Conservation (phyloP, 1,140 invertebrate species). For the Agraylea sexmaculata region DNA sequence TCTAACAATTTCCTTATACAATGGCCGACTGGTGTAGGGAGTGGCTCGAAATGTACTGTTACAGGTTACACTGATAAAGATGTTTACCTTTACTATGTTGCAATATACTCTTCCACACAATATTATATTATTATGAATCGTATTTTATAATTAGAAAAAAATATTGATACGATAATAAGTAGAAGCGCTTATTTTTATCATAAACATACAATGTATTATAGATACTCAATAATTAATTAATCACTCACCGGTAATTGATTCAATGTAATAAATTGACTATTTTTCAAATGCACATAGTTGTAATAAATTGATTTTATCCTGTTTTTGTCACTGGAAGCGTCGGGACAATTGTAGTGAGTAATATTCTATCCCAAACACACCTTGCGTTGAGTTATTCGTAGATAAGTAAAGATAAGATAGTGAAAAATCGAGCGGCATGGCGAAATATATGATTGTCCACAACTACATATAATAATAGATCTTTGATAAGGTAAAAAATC, state of each 20-base stretch:
- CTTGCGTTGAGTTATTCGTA: conserved; percentile 4
- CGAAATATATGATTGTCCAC: background rate
- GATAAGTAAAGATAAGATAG: background rate
- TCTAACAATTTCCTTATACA: background rate
- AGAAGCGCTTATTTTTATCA: too few species aligned
- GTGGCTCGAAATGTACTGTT: background rate
- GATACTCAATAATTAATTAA: too few species aligned
- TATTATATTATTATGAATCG: too few species aligned
- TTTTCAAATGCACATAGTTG: background rate
- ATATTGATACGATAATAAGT: too few species aligned
- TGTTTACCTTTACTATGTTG: background rate
- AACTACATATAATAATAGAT: background rate
- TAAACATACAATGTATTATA: too few species aligned
- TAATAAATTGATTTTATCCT: conserved; percentile 1
- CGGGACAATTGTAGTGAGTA: background rate
- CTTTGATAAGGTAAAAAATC: background rate
- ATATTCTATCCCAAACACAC: background rate
- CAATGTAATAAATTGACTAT: too few species aligned
- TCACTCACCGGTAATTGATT: too few species aligned
- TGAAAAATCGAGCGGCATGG: background rate
- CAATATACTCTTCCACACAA: too few species aligned
- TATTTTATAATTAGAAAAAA: too few species aligned
- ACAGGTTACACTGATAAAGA: background rate
- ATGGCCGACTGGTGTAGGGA: too few species aligned
- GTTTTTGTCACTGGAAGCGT: background rate